Conservation (phyloP, 2,113 vertebrate species). For the Pterocles gutturalis region DNA sequence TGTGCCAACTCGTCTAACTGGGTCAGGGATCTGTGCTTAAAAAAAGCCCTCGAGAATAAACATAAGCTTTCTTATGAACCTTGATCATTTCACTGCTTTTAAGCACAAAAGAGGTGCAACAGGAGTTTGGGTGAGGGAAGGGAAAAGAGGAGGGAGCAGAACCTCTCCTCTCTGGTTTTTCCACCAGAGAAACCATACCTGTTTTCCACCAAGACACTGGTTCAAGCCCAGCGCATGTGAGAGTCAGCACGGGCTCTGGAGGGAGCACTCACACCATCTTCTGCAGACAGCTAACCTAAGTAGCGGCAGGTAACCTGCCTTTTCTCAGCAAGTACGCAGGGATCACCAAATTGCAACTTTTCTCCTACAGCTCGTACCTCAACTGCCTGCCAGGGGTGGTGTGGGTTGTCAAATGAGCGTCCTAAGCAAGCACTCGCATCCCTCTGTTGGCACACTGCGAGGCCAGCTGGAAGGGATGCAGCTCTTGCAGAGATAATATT, state of each 20-base stretch:
- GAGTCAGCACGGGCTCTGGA: background rate
- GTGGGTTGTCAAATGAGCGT: background rate
- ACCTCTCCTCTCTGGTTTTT: background rate
- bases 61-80: background rate
- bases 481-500: fast-evolving
- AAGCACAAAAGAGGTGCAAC: background rate
- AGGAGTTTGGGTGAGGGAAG: background rate
- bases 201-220: background rate
- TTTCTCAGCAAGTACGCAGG: background rate
- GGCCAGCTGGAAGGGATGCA: background rate
- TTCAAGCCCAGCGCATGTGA: background rate
- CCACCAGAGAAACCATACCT: background rate
- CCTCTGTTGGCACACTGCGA: fast-evolving
- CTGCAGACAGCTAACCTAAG: background rate
- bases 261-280: background rate
- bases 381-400: fast-evolving
- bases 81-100: background rate
- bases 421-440: fast-evolving
- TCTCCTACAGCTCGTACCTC: background rate
- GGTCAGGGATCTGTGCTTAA: background rate
- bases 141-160: background rate
- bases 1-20: background rate
- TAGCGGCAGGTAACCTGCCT: background rate
- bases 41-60: background rate
- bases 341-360: background rate